phyloP scores from a whole-genome alignment of 2,113 vertebrate genomes.

The Mungos mungo region DNA sequence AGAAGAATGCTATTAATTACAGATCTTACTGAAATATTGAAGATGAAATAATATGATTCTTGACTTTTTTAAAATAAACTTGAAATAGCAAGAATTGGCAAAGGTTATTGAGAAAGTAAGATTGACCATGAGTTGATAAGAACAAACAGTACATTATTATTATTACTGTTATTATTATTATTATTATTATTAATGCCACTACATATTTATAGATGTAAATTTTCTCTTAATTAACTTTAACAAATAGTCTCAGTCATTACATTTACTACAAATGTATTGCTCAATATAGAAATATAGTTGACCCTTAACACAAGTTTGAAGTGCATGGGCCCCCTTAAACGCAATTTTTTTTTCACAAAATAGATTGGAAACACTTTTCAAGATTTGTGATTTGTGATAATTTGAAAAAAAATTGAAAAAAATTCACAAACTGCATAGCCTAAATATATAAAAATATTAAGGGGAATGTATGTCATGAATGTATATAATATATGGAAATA shows the following conservation, averaged over 20 bases:
- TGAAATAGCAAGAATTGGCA: not conserved
- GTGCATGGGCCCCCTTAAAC: not conserved
- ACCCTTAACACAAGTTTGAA: not conserved
- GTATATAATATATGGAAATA: not conserved
- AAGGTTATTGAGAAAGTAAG: not conserved
- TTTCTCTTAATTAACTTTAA: not conserved
- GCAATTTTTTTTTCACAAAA: not conserved
- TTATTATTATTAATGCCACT: not conserved
- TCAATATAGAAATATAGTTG: not conserved
- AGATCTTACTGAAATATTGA: not conserved
- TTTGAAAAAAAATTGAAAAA: not conserved
- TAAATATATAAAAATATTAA: not conserved
- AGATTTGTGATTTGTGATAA: not conserved
- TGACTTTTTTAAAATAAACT: not conserved
- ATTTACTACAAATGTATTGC: not conserved
- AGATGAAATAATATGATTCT: not conserved
- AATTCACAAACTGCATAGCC: not conserved
- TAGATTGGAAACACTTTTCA: not conserved
- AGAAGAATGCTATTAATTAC: not conserved
- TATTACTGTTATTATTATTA: not conserved
- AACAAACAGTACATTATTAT: not conserved
- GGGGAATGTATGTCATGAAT: not conserved
- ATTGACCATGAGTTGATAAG: not conserved
- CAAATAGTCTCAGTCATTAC: not conserved
- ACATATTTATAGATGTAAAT: not conserved